These are phyloP conservation scores for Thalassaphorura encarpata DNA, from an alignment of 1,140 invertebrate species.

Conservation along the genomic window DNA sequence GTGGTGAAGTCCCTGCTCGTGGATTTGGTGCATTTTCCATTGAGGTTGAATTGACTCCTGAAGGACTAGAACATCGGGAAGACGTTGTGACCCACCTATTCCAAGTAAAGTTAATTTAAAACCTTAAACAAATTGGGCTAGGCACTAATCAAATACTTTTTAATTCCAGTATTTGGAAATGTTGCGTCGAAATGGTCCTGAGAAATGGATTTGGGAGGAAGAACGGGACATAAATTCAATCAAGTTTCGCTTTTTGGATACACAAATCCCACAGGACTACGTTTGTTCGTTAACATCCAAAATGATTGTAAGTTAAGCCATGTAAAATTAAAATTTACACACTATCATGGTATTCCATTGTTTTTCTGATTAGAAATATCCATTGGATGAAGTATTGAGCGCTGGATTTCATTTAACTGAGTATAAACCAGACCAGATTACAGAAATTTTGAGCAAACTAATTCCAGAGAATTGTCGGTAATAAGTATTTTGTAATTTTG, in stretches of 20 bases:
- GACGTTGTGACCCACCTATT: slow-evolving; percentile 76
- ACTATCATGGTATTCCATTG: too few species aligned
- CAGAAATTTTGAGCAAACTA: slow-evolving; percentile 59
- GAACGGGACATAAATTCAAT: slow-evolving; percentile 64
- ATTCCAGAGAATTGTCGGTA: slow-evolving; percentile 66
- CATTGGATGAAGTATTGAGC: slow-evolving; percentile 71
- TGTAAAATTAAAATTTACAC: too few species aligned
- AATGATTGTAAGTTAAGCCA: slow-evolving; percentile 46
- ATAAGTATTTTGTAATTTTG: slow-evolving; percentile 5
- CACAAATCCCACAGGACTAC: slow-evolving; percentile 62
- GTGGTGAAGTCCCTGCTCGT: slow-evolving; percentile 58
- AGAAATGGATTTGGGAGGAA: slow-evolving; percentile 86
- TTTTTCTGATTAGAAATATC: slow-evolving; percentile 68
- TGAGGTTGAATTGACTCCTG: slow-evolving; percentile 79
- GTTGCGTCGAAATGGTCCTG: slow-evolving; percentile 59
- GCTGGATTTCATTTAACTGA: slow-evolving; percentile 65
- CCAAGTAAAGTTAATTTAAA: slow-evolving; percentile 54
- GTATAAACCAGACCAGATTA: slow-evolving; percentile 76
- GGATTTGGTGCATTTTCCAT: slow-evolving; percentile 85
- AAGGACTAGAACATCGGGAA: slow-evolving; percentile 71
- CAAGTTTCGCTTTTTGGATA: slow-evolving; percentile 84
- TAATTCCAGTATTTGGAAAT: slow-evolving; percentile 68
- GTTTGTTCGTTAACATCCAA: slow-evolving; percentile 53
- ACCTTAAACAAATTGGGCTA: too few species aligned
- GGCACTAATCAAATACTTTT: not conserved